Evolutionary conservation across 2,797 vertebrate genomes (phyloP), one percentile per base, ranked within the genome.

Genomic region (Galaxias olidus): DNA sequence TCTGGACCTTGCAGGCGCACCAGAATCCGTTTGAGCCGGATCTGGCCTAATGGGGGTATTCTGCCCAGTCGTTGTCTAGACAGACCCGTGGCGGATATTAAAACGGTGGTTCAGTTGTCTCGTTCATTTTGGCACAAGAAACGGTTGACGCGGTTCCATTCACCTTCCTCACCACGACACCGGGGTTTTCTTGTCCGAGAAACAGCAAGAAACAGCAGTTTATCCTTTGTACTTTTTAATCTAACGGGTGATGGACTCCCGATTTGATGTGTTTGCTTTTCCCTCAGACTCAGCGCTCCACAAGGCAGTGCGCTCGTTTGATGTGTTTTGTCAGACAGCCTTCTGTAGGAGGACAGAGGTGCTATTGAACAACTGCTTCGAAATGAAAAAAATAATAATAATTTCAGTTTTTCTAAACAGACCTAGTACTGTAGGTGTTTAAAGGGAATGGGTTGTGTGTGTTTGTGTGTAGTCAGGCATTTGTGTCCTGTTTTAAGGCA

Each of bases 221-320:
- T 5, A 14, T 17, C 13, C 47, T 61, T 51, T 52, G 20, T 41
- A 41, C 20, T 61, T 51, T 49, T 17, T 41, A n/a, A 42, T 15
- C 17, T 15, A 42, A 9, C 7, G 1, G 1, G 20, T 12, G 6
- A 7, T 60, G 20, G 44, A 30, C 30, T 30, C 30, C 30, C 30
- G 30, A 30, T 4, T 14, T 14, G 14, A n/a, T 66, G 51, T 57
- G 48, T 53, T 59, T 65, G 52, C 52, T 65, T 46, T 59, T 65
- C 54, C 30, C 49, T 60, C 52, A 43, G n/a, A 15, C 1, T 56
- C n/a, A 49, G 40, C 45, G 41, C 18, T n/a, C 41, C 65, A 20
- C 55, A 46, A 40, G 54, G 50, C 41, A 4, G 50, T 68, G 1
- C 14, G n/a, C 19, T 40, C 46, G 44, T 65, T 66, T 40, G 9